Base-by-base conservation (phyloP, 1,140 invertebrate species). In the Tetramorium alpestre region DNA sequence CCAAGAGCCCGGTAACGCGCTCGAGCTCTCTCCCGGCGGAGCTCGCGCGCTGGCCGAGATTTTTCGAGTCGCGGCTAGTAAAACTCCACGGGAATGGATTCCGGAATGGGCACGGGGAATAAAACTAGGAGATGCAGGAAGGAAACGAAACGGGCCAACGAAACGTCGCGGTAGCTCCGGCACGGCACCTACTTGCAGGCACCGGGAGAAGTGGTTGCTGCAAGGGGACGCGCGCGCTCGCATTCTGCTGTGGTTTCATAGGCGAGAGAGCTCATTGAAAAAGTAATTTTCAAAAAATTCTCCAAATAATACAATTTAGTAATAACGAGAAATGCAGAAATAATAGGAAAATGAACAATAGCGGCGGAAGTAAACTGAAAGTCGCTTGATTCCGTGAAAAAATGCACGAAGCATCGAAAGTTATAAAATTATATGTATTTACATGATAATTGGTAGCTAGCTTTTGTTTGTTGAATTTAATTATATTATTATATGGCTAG, bases 81-180 rank as follows among this genome's bases (percentile, higher is more conserved):
- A 91, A 91, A 88, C 86, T 82, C 65, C 16, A 49, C 86, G 73
- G 85, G 87, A 91, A 91, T 91, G 88, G 90, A 86, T 88, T 51
- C 88, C 82, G 81, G 41, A 91, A 91, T 89, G 65, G 82, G 85
- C 58, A 69, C 54, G 56, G 65, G 77, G 88, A 85, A 91, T 89
- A 88, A 91, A 91, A 89, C 87, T 81, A 88, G 89, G 90, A 88
- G 85, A 91, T 81, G 85, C 90, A 88, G 90, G 77, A 91, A 89
- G 88, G 90, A 88, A 91, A 88, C 82, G 88, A 75, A 88, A 80
- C 86, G 69, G 82, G 44, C 80, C 62, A 82, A 58, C 87, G 80
- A 90, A 91, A 91, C 62, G 69, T 85, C 56, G 60, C 86, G 82
- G 60, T 22, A 69, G 65, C 65, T 85, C 73, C 38, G 85, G 72